Percentiles rank a stretch among this genome's conserved stretches.
Evolutionary conservation across 2,113 vertebrate species (phyloP).

Genomic region (Sphyrna mokarran): DNA sequence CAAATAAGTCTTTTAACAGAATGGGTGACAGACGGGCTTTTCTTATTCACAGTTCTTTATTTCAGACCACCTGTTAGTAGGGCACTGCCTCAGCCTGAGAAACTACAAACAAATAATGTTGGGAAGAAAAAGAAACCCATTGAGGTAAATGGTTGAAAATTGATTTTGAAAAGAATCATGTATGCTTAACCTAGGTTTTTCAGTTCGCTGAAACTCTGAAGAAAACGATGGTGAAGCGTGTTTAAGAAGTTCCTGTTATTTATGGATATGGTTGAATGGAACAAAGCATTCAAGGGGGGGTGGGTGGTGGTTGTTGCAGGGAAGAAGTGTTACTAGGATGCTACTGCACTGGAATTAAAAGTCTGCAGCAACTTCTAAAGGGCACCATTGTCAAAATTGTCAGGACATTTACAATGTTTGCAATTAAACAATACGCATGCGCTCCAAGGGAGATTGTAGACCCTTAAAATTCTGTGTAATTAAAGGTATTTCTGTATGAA

Average conservation of each 20-base stretch:
- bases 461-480: neutral
- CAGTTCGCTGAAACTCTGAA: neutral
- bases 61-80: constrained; percentile 95
- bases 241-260: neutral
- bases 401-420: neutral
- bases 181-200: neutral
- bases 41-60: constrained; percentile 65
- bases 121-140: constrained; percentile 96
- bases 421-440: neutral
- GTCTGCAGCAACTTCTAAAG: neutral
- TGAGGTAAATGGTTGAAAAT: constrained; percentile 64
- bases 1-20: constrained; percentile 44
- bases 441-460: neutral
- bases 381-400: neutral
- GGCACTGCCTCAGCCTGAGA: constrained; percentile 91
- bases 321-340: neutral
- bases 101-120: constrained; percentile 93
- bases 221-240: neutral
- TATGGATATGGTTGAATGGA: neutral
- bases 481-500: neutral
- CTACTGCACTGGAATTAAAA: neutral
- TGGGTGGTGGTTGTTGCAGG: neutral
- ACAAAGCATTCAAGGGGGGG: neutral
- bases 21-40: constrained; percentile 50
- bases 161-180: neutral